phyloP scores from a whole-genome alignment of 2,113 vertebrate genomes.

The Myotis lucifugus region DNA sequence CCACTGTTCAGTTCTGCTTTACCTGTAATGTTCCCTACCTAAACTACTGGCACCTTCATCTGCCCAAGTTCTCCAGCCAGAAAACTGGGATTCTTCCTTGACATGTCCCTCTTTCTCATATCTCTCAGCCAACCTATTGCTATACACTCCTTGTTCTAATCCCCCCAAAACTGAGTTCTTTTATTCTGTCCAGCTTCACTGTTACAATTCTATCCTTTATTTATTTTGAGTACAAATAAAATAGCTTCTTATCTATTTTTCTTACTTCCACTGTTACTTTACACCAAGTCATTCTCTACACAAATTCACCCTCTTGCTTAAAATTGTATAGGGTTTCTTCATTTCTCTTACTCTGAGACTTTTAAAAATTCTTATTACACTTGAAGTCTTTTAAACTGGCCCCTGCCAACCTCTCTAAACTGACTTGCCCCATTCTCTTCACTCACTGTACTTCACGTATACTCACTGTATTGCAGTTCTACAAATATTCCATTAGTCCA shows the following conservation, averaged over 20 bases:
- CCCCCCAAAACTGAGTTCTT: not conserved
- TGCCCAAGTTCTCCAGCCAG: not conserved
- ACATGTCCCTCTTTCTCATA: not conserved
- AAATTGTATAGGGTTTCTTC: not conserved
- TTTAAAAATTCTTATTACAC: not conserved
- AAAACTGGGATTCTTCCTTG: not conserved
- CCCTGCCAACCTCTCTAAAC: not conserved
- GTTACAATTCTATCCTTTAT: not conserved
- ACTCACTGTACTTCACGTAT: not conserved
- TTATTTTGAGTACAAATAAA: constrained; percentile 2
- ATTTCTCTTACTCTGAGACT: not conserved
- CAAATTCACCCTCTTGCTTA: not conserved
- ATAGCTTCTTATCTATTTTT: not conserved
- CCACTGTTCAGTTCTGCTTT: not conserved
- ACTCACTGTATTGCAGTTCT: not conserved
- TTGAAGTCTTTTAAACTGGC: not conserved
- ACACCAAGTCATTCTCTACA: not conserved
- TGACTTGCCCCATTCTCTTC: not conserved
- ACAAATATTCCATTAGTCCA: not conserved
- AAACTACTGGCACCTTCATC: not conserved
- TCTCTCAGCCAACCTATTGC: not conserved
- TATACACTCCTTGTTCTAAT: not conserved
- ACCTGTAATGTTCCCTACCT: not conserved
- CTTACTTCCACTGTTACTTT: not conserved
- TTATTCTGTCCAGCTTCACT: not conserved